These are phyloP conservation scores for Apteryx mantelli DNA, from an alignment of 2,113 vertebrate genomes.

Conservation along the genomic window DNA sequence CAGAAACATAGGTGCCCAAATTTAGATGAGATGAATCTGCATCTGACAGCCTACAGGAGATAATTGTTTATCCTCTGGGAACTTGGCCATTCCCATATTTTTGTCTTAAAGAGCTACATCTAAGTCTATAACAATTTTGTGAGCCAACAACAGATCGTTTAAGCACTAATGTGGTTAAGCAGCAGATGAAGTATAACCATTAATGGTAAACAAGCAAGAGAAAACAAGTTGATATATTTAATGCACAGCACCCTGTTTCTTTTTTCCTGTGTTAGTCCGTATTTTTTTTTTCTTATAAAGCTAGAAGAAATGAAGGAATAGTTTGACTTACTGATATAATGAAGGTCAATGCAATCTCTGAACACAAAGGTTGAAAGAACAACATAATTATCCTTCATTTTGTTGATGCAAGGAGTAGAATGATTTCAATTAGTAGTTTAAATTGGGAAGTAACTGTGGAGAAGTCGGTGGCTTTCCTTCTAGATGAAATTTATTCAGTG, in stretches of 20 bases:
- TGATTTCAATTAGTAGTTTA: background rate
- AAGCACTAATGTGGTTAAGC: background rate
- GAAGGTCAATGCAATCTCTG: constrained; percentile 27
- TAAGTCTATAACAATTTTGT: background rate
- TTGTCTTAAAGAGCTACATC: background rate
- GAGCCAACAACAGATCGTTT: background rate
- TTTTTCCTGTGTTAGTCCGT: background rate
- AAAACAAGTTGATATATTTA: background rate
- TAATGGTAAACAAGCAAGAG: background rate
- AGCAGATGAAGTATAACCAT: background rate
- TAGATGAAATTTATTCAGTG: background rate
- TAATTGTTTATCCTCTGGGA: background rate
- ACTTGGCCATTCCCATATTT: background rate
- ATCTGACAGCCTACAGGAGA: background rate
- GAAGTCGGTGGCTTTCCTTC: background rate
- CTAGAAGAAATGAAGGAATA: background rate
- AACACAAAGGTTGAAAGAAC: background rate
- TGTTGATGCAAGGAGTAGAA: background rate
- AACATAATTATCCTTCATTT: constrained; percentile 8
- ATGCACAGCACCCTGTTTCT: background rate
- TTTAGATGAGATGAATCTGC: background rate
- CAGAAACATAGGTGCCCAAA: background rate
- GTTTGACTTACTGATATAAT: constrained; percentile 17
- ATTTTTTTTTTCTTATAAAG: background rate
- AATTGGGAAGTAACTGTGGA: background rate